Percentiles rank a stretch among this genome's conserved stretches.
Conservation (phyloP, 2,113 vertebrate genomes). For the Phoxinus phoxinus region DNA sequence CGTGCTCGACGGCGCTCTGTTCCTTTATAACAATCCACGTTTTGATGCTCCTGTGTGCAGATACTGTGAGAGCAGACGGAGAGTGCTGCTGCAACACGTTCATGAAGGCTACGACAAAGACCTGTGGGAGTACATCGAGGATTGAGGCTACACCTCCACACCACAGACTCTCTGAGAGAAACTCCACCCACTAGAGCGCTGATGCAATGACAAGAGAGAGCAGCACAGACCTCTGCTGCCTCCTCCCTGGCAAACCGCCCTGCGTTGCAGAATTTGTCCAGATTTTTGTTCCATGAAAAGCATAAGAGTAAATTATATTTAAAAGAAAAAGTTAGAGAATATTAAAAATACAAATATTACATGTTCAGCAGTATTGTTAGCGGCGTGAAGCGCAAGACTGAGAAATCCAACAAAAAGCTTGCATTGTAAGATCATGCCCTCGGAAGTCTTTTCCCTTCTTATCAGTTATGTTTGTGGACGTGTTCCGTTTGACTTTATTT, state of each 20-base stretch:
- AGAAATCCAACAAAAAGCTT: slow-evolving; percentile 76
- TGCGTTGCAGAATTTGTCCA: slow-evolving; percentile 74
- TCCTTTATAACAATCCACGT: background rate
- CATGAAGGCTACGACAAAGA: slow-evolving; percentile 99
- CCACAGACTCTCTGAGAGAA: slow-evolving; percentile 88
- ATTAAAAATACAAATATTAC: slow-evolving; percentile 85
- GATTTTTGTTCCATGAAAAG: slow-evolving; percentile 89
- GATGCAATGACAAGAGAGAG: slow-evolving; percentile 84
- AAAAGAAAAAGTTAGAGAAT: slow-evolving; percentile 89
- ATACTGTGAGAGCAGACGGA: slow-evolving; percentile 99
- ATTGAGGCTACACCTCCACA: slow-evolving; percentile 85
- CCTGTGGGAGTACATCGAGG: slow-evolving; percentile 99
- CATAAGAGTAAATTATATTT: slow-evolving; percentile 98
- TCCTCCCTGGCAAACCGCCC: slow-evolving; percentile 85
- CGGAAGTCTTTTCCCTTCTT: slow-evolving; percentile 44
- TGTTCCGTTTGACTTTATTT: slow-evolving; percentile 65
- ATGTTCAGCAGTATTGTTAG: slow-evolving; percentile 99
- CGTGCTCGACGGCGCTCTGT: too few species aligned
- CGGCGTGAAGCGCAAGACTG: slow-evolving; percentile 82
- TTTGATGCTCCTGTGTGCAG: slow-evolving; percentile 70
- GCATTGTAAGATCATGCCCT: slow-evolving; percentile 88
- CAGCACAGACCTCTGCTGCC: slow-evolving; percentile 75
- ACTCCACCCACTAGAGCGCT: slow-evolving; percentile 91
- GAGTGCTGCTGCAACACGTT: slow-evolving; percentile 98
- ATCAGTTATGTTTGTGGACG: slow-evolving; percentile 62